Conservation (phyloP, 2,888 invertebrate genomes). For the Chloroclystis v-ata region DNA sequence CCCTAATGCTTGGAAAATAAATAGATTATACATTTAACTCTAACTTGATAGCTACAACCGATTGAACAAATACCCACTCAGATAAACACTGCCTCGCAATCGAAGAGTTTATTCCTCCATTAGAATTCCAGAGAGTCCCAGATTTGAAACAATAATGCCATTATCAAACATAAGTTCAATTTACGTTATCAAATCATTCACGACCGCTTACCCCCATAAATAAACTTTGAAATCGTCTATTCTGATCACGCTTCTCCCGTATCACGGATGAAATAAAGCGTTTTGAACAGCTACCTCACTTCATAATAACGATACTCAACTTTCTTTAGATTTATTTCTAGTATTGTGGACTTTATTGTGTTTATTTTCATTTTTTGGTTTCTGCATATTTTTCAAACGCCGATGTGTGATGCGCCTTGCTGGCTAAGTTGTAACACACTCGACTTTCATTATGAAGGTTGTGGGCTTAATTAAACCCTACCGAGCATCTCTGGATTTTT, state of each 20-base stretch:
- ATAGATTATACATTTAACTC: too few relatives aligned
- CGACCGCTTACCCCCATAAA: slow-evolving; percentile 35
- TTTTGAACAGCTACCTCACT: slow-evolving; percentile 15
- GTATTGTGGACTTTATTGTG: neutral
- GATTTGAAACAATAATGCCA: slow-evolving; percentile 17
- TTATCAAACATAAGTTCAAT: slow-evolving; percentile 21
- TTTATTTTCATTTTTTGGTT: too few relatives aligned
- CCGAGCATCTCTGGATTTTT: too few relatives aligned
- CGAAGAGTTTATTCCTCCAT: neutral
- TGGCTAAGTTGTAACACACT: too few relatives aligned
- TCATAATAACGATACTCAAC: neutral
- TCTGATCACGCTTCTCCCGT: slow-evolving; percentile 39
- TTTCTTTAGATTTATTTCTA: neutral
- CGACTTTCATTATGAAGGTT: too few relatives aligned
- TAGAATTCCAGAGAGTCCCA: slow-evolving; percentile 1
- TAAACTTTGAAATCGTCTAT: slow-evolving; percentile 38
- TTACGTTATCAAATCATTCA: slow-evolving; percentile 36
- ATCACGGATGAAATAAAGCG: slow-evolving; percentile 27
- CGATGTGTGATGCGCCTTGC: too few relatives aligned
- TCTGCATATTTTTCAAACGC: too few relatives aligned
- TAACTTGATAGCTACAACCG: neutral
- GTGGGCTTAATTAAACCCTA: too few relatives aligned
- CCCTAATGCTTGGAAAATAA: too few relatives aligned
- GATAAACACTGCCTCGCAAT: neutral
- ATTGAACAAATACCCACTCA: too few relatives aligned